Percentiles rank a stretch among this genome's conserved stretches.
Evolutionary conservation across 37 sponge, comb jelly and placozoan genomes (phyloP).

Genomic region (Hormiphora californensis): DNA sequence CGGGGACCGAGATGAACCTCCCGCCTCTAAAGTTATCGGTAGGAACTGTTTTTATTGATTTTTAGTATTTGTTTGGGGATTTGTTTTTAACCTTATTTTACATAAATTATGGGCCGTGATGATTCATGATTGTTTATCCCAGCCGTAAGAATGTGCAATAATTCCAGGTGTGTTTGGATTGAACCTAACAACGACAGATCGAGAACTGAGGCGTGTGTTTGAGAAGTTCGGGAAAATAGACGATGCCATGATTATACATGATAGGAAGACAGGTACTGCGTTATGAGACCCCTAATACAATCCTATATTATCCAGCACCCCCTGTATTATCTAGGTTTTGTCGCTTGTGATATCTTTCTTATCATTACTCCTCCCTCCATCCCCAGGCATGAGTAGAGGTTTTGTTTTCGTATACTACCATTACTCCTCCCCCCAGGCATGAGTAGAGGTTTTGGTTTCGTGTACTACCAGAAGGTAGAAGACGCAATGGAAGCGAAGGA

Average conservation of each 20-base stretch:
- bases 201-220: conserved; percentile 76
- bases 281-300: not conserved
- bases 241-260: conserved; percentile 82
- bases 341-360: not conserved
- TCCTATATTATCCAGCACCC: not conserved
- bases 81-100: too few species aligned
- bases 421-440: not conserved
- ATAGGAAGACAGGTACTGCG: conserved; percentile 66
- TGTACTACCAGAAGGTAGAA: not conserved
- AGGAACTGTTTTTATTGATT: too few species aligned
- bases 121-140: too few species aligned
- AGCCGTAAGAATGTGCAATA: too few species aligned
- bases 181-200: conserved; percentile 83
- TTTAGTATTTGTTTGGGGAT: too few species aligned
- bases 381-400: too few species aligned
- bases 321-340: conserved; percentile 48
- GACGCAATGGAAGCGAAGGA: conserved; percentile 79
- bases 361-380: not conserved
- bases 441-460: conserved; percentile 18
- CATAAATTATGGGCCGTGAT: too few species aligned
- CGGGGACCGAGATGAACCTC: conserved; percentile 62
- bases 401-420: not conserved
- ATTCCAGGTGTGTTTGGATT: conserved; percentile 88
- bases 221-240: conserved; percentile 76
- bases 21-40: conserved; percentile 52